Evolutionary conservation across 2,797 vertebrate species (phyloP), one percentile per base, ranked within the genome.

Genomic region (Spondyliosoma cantharus): DNA sequence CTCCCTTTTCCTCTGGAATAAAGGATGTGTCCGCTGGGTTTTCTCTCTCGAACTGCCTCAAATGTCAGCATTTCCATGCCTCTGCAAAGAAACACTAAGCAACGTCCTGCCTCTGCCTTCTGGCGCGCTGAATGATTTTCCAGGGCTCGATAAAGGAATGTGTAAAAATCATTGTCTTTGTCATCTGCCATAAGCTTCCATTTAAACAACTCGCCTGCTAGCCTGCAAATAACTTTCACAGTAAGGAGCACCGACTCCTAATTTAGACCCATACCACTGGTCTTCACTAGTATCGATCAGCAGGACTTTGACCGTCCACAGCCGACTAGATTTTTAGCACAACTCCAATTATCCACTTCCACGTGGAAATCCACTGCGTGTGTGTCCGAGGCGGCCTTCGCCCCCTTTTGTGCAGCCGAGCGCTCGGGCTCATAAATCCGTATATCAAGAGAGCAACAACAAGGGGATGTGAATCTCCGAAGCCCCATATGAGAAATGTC

Each of bases 401-500:
- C 1, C 37, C 37, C 37, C 37, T 1, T 37, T 37, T 37, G 9
- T 37, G 9, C 2, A 11, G 37, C 37, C 7, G 37, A 37, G 37
- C 1, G 58, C 52, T 49, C 4, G 3, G 52, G 52, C n/a, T 37
- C 66, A 73, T 76, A 78, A 80, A 87, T 76, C 61, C 25, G 69
- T 27, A 82, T 62, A 72, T 76, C 32, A 78, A 37, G 70, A 72
- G 69, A 80, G 53, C 70, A 82, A 29, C 70, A 67, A 78, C 43
- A 65, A 60, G n/a, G 64, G 29, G 19, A 77, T 43, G 76, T 64
- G 71, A 71, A 57, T 64, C 77, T 74, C 27, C 50, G 53, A 77
- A 61, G 59, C 58, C 46, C 4, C 52, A 8, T 46, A 63, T 80
- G 73, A 83, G 59, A 87, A 86, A 87, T 85, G 84, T 86, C 74